These are phyloP conservation scores for Elaphurus davidianus DNA, from an alignment of 2,113 vertebrate species.

Conservation along the genomic window DNA sequence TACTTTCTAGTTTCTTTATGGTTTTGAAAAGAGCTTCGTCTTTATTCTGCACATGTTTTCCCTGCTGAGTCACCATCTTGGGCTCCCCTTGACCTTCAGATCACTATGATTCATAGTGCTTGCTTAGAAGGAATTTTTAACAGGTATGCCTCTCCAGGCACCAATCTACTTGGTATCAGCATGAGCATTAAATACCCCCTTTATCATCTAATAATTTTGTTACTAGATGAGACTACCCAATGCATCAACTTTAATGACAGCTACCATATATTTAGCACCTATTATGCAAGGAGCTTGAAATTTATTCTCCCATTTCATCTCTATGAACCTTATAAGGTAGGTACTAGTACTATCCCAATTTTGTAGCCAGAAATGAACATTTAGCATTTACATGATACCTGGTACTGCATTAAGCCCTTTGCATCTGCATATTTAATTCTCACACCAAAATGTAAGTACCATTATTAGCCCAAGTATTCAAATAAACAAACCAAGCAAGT, in stretches of 20 bases:
- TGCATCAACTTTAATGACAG: constrained; percentile 8
- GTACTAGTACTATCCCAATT: not conserved
- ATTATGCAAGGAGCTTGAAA: not conserved
- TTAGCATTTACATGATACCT: not conserved
- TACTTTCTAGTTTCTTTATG: not conserved
- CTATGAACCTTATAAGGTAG: not conserved
- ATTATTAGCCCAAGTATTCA: not conserved
- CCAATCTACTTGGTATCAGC: not conserved
- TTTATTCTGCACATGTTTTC: constrained; percentile 42
- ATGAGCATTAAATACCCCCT: not conserved
- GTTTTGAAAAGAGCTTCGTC: constrained; percentile 25
- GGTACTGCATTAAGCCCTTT: not conserved
- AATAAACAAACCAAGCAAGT: constrained; percentile 8
- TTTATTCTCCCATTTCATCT: constrained; percentile 21
- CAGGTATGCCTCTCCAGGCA: not conserved
- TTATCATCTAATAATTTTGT: not conserved
- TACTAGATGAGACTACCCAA: not conserved
- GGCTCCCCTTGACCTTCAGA: not conserved
- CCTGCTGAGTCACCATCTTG: constrained; percentile 10
- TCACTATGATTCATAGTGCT: not conserved
- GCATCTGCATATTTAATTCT: not conserved
- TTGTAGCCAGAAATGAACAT: not conserved
- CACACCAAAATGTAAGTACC: not conserved
- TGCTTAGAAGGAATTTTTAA: constrained; percentile 45
- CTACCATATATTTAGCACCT: not conserved